phyloP scores from a whole-genome alignment of 2,113 vertebrate genomes.

The Notiomystis cincta region DNA sequence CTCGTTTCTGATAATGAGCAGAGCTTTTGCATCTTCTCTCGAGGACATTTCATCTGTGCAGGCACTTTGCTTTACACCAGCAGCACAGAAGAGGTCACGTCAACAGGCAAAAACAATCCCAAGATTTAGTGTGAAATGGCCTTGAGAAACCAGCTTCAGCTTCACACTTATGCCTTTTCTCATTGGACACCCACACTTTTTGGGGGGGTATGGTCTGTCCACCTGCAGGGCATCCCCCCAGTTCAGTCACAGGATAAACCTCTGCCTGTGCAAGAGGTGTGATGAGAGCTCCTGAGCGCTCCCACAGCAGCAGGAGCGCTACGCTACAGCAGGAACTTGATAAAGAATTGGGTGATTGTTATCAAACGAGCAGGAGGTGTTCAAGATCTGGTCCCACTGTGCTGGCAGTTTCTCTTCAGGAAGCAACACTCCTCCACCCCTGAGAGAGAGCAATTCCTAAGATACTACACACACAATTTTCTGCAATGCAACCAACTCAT shows the following conservation, averaged over 20 bases:
- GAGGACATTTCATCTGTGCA: not conserved
- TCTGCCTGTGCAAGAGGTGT: not conserved
- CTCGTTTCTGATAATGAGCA: conserved; percentile 17
- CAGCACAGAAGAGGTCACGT: not conserved
- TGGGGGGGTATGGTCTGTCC: not conserved
- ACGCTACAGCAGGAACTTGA: fast-evolving
- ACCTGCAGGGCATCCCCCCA: fast-evolving
- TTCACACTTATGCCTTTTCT: not conserved
- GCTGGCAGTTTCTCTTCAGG: not conserved
- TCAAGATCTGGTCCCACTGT: not conserved
- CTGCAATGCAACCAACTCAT: fast-evolving
- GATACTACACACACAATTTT: not conserved
- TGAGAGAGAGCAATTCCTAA: not conserved
- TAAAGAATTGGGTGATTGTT: not conserved
- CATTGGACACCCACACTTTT: not conserved
- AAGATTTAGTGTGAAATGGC: not conserved
- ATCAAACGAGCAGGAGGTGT: not conserved
- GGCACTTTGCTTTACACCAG: not conserved
- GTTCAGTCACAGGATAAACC: not conserved
- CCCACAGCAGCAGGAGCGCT: not conserved
- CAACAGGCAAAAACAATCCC: not conserved
- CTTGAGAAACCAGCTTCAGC: not conserved
- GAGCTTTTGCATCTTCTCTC: conserved; percentile 26
- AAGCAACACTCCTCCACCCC: not conserved
- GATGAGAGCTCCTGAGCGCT: not conserved